A percentile compares a stretch with the other conserved stretches of the same genome.
Conservation (phyloP, 2,113 vertebrate genomes). For the Jacana jacana region DNA sequence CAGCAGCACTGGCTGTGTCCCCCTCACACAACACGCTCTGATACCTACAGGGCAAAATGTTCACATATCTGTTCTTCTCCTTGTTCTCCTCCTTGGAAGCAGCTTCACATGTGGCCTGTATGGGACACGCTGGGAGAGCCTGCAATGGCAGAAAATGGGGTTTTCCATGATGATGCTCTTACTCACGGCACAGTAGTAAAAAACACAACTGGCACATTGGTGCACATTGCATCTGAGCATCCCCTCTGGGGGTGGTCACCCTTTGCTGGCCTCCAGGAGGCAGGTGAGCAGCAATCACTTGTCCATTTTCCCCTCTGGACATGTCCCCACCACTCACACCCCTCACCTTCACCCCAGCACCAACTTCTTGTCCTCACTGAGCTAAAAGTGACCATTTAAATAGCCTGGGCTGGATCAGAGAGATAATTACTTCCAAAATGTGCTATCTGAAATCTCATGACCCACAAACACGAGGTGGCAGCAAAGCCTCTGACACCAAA, state of each 20-base stretch:
- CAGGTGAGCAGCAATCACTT: background rate
- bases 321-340: background rate
- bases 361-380: background rate
- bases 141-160: conserved; percentile 44
- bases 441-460: background rate
- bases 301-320: background rate
- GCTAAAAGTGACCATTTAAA: background rate
- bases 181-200: background rate
- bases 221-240: accelerated
- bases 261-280: background rate
- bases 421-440: background rate
- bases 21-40: accelerated
- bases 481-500: conserved; percentile 27
- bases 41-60: conserved; percentile 95
- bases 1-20: background rate
- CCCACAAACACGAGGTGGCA: conserved; percentile 63
- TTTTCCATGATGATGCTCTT: background rate
- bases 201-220: accelerated
- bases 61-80: conserved; percentile 99
- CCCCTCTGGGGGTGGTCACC: background rate
- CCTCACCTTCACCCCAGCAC: background rate
- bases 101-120: conserved; percentile 94
- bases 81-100: conserved; percentile 99
- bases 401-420: background rate
- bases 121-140: conserved; percentile 94